Evolutionary conservation across 2,888 invertebrate species (phyloP), one percentile per base, ranked within the genome.

Genomic region (Eupithecia subfuscata): DNA sequence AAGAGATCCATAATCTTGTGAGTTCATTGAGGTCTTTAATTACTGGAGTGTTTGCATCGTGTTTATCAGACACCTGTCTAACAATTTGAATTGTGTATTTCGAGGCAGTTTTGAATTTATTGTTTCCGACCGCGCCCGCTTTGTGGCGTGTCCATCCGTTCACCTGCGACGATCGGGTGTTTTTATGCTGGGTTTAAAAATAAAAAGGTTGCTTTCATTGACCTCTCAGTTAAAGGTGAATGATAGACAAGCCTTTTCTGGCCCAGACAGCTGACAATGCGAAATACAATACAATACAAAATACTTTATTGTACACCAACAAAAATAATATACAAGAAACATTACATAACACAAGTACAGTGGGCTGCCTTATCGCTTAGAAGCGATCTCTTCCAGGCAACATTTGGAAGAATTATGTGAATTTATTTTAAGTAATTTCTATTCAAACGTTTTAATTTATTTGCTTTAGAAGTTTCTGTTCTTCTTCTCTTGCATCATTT

Each of bases 81-180:
- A 82, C 84, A 80, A 80, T 71, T 73, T 77, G 69, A 83, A 82
- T 75, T 73, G 78, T 78, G 78, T 75, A 72, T 81, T 81, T 80
- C 74, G 73, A 78, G 72, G 73, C 73, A 77, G 84, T 84, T 83
- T 81, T 82, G 73, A 84, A 86, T 86, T 86, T 86, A 88, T 86
- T 81, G 85, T 86, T 87, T 88, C 89, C 88, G 85, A 87, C 84
- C 82, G 76, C 79, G 75, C 83, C 76, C 79, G 76, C 71, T 71
- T 82, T 78, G 80, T 81, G 82, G 79, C 76, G 83, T 84, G 82
- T 75, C 79, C 85, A 84, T 86, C 86, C 88, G 87, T 82, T 82
- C 89, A 90, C 89, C 89, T 90, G 90, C 82, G 69, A 78, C 73
- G 78, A 45, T 76, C 71, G 45, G 72, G 43, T 56, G 30, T 64